Conservation (phyloP, 2,888 invertebrate species). For the Platycheirus rosarum region DNA sequence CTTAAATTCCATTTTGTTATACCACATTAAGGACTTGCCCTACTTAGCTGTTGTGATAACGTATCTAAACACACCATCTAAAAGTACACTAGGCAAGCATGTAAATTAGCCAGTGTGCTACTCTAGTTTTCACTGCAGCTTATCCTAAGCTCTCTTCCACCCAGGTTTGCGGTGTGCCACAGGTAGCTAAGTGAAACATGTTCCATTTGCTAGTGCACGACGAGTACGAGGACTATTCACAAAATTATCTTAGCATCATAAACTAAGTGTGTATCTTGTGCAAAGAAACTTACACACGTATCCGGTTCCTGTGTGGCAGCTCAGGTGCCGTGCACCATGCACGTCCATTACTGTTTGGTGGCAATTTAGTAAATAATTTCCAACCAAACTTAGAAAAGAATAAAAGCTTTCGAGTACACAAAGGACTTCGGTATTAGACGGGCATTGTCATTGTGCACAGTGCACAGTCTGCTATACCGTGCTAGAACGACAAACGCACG, state of each 20-base stretch:
- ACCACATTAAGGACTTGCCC: conserved; percentile 5
- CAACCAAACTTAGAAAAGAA: conserved; percentile 48
- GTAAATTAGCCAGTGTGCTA: conserved; percentile 48
- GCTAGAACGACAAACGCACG: background rate
- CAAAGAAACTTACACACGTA: conserved; percentile 16
- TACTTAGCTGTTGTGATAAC: background rate
- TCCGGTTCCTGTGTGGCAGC: conserved; percentile 16
- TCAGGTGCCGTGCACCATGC: conserved; percentile 34
- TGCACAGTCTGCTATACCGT: background rate
- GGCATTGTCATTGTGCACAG: background rate
- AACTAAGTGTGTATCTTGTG: conserved; percentile 40
- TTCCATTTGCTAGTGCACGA: background rate
- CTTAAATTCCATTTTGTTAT: too few species aligned
- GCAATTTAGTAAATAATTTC: conserved; percentile 63
- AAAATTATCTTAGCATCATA: conserved; percentile 34
- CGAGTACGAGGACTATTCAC: background rate
- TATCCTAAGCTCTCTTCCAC: conserved; percentile 27
- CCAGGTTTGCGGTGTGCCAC: conserved; percentile 31
- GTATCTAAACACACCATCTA: conserved; percentile 19
- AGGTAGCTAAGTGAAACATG: conserved; percentile 37
- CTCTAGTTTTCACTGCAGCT: conserved; percentile 44
- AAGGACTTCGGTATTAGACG: background rate
- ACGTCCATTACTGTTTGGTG: conserved; percentile 61
- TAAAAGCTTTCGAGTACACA: conserved; percentile 35
- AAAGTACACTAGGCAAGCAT: conserved; percentile 27